Base-by-base conservation (phyloP, 2,797 vertebrate genomes). In the Xenops minutus region DNA sequence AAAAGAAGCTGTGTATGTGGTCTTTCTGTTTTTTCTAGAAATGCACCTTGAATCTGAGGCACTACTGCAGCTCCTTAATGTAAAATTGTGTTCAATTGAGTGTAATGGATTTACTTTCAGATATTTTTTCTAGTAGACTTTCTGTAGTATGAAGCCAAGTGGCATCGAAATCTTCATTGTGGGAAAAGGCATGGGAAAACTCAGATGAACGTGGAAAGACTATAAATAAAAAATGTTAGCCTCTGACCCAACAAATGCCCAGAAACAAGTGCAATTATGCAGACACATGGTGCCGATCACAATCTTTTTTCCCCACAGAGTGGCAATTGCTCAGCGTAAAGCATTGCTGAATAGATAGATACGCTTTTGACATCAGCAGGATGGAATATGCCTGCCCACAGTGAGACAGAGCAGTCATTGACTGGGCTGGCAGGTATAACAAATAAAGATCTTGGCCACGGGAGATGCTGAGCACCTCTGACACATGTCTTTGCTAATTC, bases 201-300 rank as follows among this genome's bases (percentile, higher is more conserved):
- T 82, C 72, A 81, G 49, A 78, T 27, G 36, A 58, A 48, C 16
- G 36, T 46, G 36, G 44, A 71, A 91, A 36, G 41, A 67, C 41
- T 64, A 23, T 81, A 92, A 93, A 94, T 89, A 94, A 93, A 92
- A 80, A 56, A 9, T 9, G 2, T 91, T 92, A 78, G 44, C 66
- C 83, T 91, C 79, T 92, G 80, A 68, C 75, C 59, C 56, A 76
- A 41, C 51, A 76, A 67, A 73, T 89, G 89, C 55, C 79, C 66
- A 64, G 72, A 89, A 92, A 69, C 69, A 82, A 85, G 61, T 37
- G n/a, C 26, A 85, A 58, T 97, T 96, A 85, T 34, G 29, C 71
- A 94, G 91, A 89, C 68, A 87, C 91, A 87, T 43, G 68, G 77
- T 67, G 75, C 68, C 85, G 83, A 94, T 93, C 51, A 15, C 74